Base-by-base conservation (phyloP, 2,797 vertebrate species). In the Tenualosa thibaudeaui region DNA sequence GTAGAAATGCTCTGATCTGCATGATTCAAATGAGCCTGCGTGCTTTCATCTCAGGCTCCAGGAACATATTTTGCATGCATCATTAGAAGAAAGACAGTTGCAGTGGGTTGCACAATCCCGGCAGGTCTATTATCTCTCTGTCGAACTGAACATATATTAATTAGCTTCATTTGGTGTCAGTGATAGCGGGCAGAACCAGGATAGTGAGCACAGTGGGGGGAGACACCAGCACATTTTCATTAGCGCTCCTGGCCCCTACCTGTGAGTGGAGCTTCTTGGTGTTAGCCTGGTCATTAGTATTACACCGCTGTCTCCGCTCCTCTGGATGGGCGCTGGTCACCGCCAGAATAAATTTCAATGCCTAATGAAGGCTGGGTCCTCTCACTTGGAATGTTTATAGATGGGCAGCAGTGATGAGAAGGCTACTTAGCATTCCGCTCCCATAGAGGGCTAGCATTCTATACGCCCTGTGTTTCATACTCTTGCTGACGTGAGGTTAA, bases 301-400 rank as follows among this genome's bases (percentile, higher is more conserved):
- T 93, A 90, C 90, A 86, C 89, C 89, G 89, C 83, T 1, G 83
- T 83, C 82, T 78, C 37, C 84, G 86, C 46, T 86, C 19, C 7
- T 87, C 85, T 71, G 68, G 89, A 58, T 89, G 88, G 81, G 50
- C 84, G 40, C 82, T 87, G 84, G 88, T 85, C 87, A 22, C 83
- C 37, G 84, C 85, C 88, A 86, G 93, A 93, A 92, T 91, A 92
- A 40, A 91, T 93, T 90, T 91, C 88, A 92, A 91, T 91, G 90
- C 84, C 71, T 93, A 91, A 94, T 88, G 87, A 93, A 91, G 82
- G 84, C 89, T 43, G 85, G 81, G 85, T 81, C 88, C 88, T 0
- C 8, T 86, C 68, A 81, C 85, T 88, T 87, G 86, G 84, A 82
- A 91, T 87, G 87, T 91, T 92, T 90, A 90, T 84, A 87, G 86